Conservation (phyloP, 1,140 invertebrate genomes). For the Bathynomus jamesi region DNA sequence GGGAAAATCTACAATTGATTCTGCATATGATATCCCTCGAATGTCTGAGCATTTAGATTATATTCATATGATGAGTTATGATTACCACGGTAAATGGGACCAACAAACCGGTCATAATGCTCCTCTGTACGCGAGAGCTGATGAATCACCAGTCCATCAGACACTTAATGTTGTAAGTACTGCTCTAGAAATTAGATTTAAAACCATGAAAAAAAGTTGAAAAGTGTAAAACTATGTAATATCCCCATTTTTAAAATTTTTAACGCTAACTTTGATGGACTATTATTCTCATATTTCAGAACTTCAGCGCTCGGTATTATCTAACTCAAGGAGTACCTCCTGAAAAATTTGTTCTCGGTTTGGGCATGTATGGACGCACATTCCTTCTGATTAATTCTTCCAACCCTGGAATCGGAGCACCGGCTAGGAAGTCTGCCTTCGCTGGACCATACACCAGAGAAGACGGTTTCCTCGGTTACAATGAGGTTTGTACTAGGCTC, state of each 20-base stretch:
- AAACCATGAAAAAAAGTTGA: too few species aligned
- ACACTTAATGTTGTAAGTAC: slow-evolving; percentile 46
- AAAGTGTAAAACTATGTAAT: too few species aligned
- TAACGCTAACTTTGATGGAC: too few species aligned
- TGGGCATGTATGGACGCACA: slow-evolving; percentile 74
- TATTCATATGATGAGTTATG: slow-evolving; percentile 81
- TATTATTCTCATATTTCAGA: too few species aligned
- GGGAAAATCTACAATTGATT: slow-evolving; percentile 42
- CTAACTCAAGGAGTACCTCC: slow-evolving; percentile 39
- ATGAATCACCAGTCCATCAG: slow-evolving; percentile 28
- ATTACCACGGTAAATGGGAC: slow-evolving; percentile 81
- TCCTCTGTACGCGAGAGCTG: slow-evolving; percentile 40
- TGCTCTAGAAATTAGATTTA: too few species aligned
- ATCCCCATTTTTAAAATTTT: too few species aligned
- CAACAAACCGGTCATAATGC: slow-evolving; percentile 63
- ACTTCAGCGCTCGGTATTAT: slow-evolving; percentile 32
- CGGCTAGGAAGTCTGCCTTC: slow-evolving; percentile 38
- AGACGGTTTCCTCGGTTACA: slow-evolving; percentile 77
- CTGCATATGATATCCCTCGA: slow-evolving; percentile 39
- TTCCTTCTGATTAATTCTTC: slow-evolving; percentile 52
- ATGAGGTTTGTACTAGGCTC: too few species aligned
- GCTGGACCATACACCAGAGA: slow-evolving; percentile 66
- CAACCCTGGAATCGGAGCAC: slow-evolving; percentile 41
- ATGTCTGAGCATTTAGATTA: slow-evolving; percentile 54
- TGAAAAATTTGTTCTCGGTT: slow-evolving; percentile 49